A percentile compares a stretch with the other conserved stretches of the same genome.
phyloP scores from a whole-genome alignment of 2,888 invertebrate species.

The Phoenoteleia sp. region DNA sequence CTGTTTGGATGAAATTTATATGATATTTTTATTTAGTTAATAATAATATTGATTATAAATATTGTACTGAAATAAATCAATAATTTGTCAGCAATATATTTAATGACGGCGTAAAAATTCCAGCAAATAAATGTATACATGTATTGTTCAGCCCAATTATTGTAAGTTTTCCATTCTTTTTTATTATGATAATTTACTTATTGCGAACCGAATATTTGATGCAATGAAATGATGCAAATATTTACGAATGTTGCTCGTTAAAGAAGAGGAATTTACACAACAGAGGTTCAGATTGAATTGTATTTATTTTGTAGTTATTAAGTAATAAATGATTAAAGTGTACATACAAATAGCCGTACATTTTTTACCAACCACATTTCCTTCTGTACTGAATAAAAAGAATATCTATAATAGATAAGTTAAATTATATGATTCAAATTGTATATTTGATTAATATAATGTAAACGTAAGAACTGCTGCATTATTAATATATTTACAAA shows the following conservation, averaged over 20 bases:
- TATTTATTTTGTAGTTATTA: conserved; percentile 75
- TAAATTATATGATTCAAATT: too few species aligned
- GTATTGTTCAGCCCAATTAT: conserved; percentile 81
- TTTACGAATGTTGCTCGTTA: conserved; percentile 69
- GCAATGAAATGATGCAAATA: conserved; percentile 57
- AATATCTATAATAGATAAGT: too few species aligned
- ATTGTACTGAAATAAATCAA: neutral
- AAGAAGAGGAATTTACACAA: conserved; percentile 51
- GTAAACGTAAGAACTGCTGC: too few species aligned
- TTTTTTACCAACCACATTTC: too few species aligned
- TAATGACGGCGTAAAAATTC: conserved; percentile 50
- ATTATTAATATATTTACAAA: too few species aligned
- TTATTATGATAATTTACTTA: conserved; percentile 56
- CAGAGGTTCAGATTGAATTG: conserved; percentile 67
- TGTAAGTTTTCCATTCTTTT: conserved; percentile 71
- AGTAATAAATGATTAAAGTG: conserved; percentile 70
- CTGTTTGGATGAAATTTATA: too few species aligned
- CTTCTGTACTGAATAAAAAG: too few species aligned
- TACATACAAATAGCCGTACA: conserved; percentile 43
- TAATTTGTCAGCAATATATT: conserved; percentile 26
- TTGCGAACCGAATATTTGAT: conserved; percentile 53
- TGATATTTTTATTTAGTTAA: too few species aligned
- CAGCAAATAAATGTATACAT: conserved; percentile 65
- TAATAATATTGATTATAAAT: too few species aligned
- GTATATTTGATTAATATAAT: too few species aligned